Evolutionary conservation across 2,797 vertebrate species (phyloP).

Genomic region (Sternotherus odoratus): DNA sequence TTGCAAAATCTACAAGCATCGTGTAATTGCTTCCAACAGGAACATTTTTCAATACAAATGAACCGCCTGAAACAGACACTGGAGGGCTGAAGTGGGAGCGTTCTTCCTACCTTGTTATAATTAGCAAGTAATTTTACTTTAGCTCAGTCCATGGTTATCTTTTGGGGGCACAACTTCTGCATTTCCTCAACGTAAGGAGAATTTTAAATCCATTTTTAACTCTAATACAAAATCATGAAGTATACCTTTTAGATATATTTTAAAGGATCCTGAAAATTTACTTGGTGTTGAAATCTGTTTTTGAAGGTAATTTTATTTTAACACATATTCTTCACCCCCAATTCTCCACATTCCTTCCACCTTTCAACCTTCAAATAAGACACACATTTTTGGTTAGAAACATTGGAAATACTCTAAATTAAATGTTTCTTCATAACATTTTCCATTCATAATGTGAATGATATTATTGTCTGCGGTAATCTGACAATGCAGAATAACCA

Average conservation of each 20-base stretch:
- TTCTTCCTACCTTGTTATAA: constrained; percentile 37
- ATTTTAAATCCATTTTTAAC: constrained; percentile 53
- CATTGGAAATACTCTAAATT: neutral
- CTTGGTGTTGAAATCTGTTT: neutral
- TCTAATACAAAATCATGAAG: constrained; percentile 37
- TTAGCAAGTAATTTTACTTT: constrained; percentile 66
- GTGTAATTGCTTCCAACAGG: constrained; percentile 42
- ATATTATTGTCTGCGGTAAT: neutral
- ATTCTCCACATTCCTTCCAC: neutral
- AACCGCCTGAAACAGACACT: constrained; percentile 25
- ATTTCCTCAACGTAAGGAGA: constrained; percentile 29
- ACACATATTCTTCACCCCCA: neutral
- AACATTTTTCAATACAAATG: constrained; percentile 65
- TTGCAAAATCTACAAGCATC: constrained; percentile 50
- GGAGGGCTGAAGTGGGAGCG: constrained; percentile 12
- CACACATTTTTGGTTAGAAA: neutral
- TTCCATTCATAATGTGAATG: neutral
- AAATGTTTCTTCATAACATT: neutral
- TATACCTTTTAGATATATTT: neutral
- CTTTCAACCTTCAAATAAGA: neutral
- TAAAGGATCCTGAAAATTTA: neutral
- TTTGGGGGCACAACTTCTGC: constrained; percentile 32
- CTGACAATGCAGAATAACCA: neutral
- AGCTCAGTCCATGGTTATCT: constrained; percentile 54
- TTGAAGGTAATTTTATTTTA: neutral